Evolutionary conservation across 2,888 invertebrate genomes (phyloP).

Genomic region (Abscondita cerata): DNA sequence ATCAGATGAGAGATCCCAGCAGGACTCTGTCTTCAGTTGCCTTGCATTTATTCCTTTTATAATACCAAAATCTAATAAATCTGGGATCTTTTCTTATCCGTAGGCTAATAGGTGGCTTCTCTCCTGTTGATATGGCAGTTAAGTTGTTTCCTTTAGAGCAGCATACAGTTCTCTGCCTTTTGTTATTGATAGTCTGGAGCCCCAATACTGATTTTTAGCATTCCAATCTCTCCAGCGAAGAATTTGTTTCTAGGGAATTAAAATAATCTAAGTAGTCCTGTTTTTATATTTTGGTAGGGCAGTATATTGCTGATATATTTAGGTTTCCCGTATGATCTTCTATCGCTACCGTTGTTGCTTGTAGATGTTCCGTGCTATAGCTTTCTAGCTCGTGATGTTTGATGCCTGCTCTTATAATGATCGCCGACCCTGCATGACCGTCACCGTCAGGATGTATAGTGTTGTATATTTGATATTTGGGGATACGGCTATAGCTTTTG

Average conservation of each 20-base stretch:
- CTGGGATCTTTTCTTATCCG: slow-evolving; percentile 10
- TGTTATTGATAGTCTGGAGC: no score
- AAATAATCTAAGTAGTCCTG: no score
- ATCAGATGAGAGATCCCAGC: slow-evolving; percentile 10
- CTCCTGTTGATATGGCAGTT: background rate
- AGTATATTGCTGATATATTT: background rate
- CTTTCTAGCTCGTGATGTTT: slow-evolving; percentile 6
- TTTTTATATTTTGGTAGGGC: background rate
- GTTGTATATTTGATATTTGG: background rate
- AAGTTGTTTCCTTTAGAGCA: slow-evolving; percentile 5
- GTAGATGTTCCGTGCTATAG: background rate
- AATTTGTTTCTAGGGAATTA: background rate
- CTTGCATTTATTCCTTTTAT: slow-evolving; percentile 11
- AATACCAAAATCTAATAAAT: slow-evolving; percentile 14
- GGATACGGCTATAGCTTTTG: background rate
- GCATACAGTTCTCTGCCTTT: slow-evolving; percentile 7
- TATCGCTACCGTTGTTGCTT: slow-evolving; percentile 1
- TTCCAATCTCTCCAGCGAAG: background rate
- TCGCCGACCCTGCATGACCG: slow-evolving; percentile 3
- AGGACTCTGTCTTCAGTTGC: slow-evolving; percentile 7
- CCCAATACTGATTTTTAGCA: no score
- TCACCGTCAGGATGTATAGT: slow-evolving; percentile 4
- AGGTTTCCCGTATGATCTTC: background rate
- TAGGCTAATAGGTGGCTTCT: background rate
- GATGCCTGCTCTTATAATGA: background rate